These are phyloP conservation scores for Natator depressus DNA, from an alignment of 2,113 vertebrate genomes.

Conservation along the genomic window DNA sequence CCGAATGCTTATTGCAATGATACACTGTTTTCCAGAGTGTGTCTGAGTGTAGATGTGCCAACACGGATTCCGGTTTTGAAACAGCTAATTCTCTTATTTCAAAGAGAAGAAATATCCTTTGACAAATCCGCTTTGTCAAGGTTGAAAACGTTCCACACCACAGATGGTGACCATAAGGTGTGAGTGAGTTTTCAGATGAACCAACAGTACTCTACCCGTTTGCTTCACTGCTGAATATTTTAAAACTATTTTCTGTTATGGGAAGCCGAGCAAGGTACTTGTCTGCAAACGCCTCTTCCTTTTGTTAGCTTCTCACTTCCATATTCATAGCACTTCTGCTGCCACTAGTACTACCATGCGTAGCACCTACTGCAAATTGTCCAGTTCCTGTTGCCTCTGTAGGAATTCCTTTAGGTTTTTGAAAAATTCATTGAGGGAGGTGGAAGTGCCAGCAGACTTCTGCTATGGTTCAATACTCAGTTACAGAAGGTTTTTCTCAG, in stretches of 20 bases:
- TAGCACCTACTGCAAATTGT: constrained; percentile 70
- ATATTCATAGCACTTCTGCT: constrained; percentile 74
- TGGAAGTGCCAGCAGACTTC: constrained; percentile 17
- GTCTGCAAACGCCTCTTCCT: constrained; percentile 72
- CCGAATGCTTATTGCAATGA: constrained; percentile 55
- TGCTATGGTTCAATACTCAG: constrained; percentile 59
- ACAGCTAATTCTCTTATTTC: constrained; percentile 77
- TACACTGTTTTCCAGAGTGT: constrained; percentile 40
- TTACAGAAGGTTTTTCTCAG: constrained; percentile 33
- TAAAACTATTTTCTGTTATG: constrained; percentile 74
- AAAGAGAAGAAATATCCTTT: constrained; percentile 77
- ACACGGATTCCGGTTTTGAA: constrained; percentile 71
- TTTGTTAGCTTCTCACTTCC: constrained; percentile 71
- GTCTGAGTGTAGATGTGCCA: constrained; percentile 74
- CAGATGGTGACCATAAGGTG: constrained; percentile 78
- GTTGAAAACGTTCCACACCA: constrained; percentile 77
- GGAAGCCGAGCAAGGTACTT: constrained; percentile 66
- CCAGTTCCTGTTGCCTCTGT: constrained; percentile 68
- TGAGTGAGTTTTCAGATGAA: constrained; percentile 75
- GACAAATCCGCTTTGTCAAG: constrained; percentile 79
- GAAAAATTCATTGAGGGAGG: constrained; percentile 60
- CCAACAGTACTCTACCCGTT: constrained; percentile 75
- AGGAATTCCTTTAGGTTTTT: constrained; percentile 66
- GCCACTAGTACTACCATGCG: constrained; percentile 66
- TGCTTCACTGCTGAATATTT: constrained; percentile 74